Evolutionary conservation across 2,113 vertebrate genomes (phyloP), one percentile per base, ranked within the genome.

Genomic region (Eira barbara): DNA sequence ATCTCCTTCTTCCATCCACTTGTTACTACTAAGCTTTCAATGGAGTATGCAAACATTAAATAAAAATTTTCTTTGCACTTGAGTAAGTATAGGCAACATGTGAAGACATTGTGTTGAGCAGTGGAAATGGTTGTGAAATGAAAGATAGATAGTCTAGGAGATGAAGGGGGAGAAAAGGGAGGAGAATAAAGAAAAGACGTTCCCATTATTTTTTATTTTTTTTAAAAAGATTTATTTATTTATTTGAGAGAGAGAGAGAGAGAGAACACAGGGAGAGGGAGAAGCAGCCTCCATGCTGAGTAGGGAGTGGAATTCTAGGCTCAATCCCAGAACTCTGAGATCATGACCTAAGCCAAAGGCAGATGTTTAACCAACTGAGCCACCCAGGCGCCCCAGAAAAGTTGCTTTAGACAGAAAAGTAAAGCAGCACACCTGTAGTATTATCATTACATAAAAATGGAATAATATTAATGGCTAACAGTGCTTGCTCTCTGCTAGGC

Each of bases 31-130:
- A 76, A 63, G n/a, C 31, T 96, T 87, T 90, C 92, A 88, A 4
- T 1, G 13, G 42, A 85, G 49, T 29, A 87, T 12, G 9, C 21
- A 79, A 82, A 31, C 21, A 29, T 88, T 78, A 47, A 69, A n/a
- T 27, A 39, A 29, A 95, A 89, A 89, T 49, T 89, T 47, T 95
- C 57, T 94, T 91, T 88, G 67, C 12, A 49, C 45, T 87, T 90
- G 73, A 73, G 10, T 74, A 57, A 47, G 52, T 31, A 74, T 6
- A 88, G 29, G 25, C 39, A 52, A 63, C 18, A 79, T 79, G 45
- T 82, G 61, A 69, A 92, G 88, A 59, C 7, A 47, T 7, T 7
- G 3, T n/a, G 21, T 84, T 69, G 45, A 27, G 42, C 34, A 31
- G 49, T n/a, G 63, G 65, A 80, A 95, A 74, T 59, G 55, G 45